These are phyloP conservation scores for Myotis daubentonii DNA, from an alignment of 2,797 vertebrate genomes.

Conservation along the genomic window DNA sequence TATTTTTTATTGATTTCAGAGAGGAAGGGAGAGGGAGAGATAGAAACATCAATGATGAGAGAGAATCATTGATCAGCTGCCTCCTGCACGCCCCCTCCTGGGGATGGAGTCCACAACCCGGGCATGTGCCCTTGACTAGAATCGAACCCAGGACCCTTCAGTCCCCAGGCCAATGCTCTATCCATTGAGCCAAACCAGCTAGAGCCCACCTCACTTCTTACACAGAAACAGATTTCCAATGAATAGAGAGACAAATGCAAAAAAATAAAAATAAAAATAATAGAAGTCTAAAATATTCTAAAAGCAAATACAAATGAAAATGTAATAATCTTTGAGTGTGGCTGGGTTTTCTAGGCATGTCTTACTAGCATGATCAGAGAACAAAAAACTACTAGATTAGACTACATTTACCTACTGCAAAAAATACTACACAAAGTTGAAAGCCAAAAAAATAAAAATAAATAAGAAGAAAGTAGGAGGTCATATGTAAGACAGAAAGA, in stretches of 20 bases:
- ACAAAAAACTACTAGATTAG: not conserved
- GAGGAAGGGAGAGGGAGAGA: too few species aligned
- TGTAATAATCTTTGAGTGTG: not conserved
- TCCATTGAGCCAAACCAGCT: too few species aligned
- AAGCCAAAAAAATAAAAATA: not conserved
- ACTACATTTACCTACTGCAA: too few species aligned
- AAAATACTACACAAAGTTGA: not conserved
- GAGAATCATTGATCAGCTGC: too few species aligned
- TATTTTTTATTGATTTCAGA: too few species aligned
- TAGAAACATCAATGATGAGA: too few species aligned
- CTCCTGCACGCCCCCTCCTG: too few species aligned
- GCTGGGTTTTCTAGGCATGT: not conserved
- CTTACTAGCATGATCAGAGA: not conserved
- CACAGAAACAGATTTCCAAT: not conserved
- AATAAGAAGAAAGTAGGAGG: not conserved
- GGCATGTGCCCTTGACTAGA: too few species aligned
- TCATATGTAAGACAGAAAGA: conserved; percentile 11
- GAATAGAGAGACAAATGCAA: not conserved
- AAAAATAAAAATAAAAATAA: not conserved
- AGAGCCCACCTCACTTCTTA: not conserved
- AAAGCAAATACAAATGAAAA: conserved; percentile 38
- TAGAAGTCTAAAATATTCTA: not conserved
- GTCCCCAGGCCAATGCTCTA: too few species aligned
- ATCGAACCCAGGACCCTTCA: too few species aligned
- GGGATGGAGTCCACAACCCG: too few species aligned